Evolutionary conservation across 2,888 invertebrate species (phyloP), one percentile per base, ranked within the genome.

Genomic region (Tenthredo amoena): DNA sequence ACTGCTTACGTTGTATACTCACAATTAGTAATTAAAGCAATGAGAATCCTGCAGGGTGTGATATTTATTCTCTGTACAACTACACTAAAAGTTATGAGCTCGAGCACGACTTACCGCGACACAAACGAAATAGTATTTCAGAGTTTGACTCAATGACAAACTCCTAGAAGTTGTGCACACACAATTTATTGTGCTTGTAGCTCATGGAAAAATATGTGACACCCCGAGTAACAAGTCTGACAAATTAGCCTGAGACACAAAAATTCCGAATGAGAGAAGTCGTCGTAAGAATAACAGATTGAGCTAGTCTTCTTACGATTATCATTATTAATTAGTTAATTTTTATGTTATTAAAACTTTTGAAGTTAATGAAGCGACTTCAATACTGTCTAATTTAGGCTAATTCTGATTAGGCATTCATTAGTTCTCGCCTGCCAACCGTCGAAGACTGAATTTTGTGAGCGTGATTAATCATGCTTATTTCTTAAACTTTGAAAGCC

Each of bases 401-500:
- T 77, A 31, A 50, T 55, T 77, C 34, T 50, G 50, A 50, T 77
- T 77, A 50, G 77, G 34, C 77, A 77, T 77, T 77, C 77, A 43
- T 77, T 55, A 77, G 26, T 77, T 77, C 50, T 26, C n/a, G 26
- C 74, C 74, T 43, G 74, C 74, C 40, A 43, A 43, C 40, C 74
- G 40, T 43, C 77, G 50, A 15, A 34, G 10, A 31, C 7, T 77
- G 77, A 55, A 55, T 77, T 15, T 50, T n/a, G 55, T 31, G 50
- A 77, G 50, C 31, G 47, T 77, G 55, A 77, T 77, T 77, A 77
- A 50, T 77, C 77, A 50, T 34, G 50, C 50, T 77, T 55, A 77
- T 77, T 77, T 18, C 50, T 26, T 77, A 31, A 77, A 77, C 77
- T 77, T 77, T 21, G 18, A 31, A 31, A 26, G 50, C 31, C 31